These are phyloP conservation scores for Ceratosolen fusciceps DNA, from an alignment of 1,140 invertebrate genomes.

Conservation along the genomic window DNA sequence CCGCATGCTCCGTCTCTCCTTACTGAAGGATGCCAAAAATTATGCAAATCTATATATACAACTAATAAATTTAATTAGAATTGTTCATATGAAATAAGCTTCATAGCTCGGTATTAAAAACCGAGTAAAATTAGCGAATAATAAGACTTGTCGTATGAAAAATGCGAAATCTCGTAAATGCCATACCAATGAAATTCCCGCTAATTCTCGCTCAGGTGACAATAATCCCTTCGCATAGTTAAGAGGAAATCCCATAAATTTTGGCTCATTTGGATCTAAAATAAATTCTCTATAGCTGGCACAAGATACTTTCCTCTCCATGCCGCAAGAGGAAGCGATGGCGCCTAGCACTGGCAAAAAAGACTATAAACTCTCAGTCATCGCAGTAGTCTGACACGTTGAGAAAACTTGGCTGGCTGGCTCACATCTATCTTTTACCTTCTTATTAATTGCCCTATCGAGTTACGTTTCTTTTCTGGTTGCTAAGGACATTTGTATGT, in stretches of 20 bases:
- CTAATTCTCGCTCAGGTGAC: background rate
- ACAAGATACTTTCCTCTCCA: background rate
- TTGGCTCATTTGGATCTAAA: constrained; percentile 3
- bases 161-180: background rate
- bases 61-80: background rate
- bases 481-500: background rate
- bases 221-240: background rate
- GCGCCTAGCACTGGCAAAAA: background rate
- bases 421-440: constrained; percentile 41
- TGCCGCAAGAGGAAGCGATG: background rate
- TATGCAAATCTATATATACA: background rate
- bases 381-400: constrained; percentile 7
- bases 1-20: background rate
- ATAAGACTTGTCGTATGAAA: background rate
- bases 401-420: constrained; percentile 37
- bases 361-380: constrained; percentile 25
- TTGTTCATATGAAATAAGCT: background rate
- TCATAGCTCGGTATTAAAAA: background rate
- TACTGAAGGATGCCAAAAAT: background rate
- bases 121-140: background rate
- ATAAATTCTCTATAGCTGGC: background rate
- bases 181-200: background rate
- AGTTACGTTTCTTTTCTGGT: constrained; percentile 31
- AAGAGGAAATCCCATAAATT: background rate
- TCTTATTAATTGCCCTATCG: constrained; percentile 44